These are phyloP conservation scores for Atta cephalotes DNA, from an alignment of 1,140 invertebrate genomes.

Conservation along the genomic window DNA sequence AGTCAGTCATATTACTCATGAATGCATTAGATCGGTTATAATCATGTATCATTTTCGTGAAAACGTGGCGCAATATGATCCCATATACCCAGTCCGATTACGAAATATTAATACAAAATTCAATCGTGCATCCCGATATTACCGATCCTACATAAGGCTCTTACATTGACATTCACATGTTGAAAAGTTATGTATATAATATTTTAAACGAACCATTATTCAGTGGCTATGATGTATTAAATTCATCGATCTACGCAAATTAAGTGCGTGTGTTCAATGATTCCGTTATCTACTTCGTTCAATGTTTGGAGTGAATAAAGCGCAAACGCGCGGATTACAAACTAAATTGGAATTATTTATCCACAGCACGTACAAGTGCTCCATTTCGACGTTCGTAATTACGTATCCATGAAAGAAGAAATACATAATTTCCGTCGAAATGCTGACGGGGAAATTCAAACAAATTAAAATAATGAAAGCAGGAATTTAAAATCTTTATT, in stretches of 20 bases:
- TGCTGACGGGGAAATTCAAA: conserved; percentile 5
- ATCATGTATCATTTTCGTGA: conserved; percentile 35
- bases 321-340: conserved; percentile 29
- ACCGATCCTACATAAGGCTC: conserved; percentile 21
- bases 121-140: conserved; percentile 37
- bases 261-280: conserved; percentile 59
- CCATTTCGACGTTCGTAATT: conserved; percentile 50
- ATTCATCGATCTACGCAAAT: conserved; percentile 57
- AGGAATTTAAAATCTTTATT: conserved; percentile 27
- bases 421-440: conserved; percentile 47
- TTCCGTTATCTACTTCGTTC: conserved; percentile 62
- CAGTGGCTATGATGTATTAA: conserved; percentile 51
- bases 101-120: conserved; percentile 42
- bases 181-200: conserved; percentile 47
- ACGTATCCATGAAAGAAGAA: conserved; percentile 47
- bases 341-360: conserved; percentile 60
- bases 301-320: conserved; percentile 62
- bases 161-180: conserved; percentile 6
- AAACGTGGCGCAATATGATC: conserved; percentile 17
- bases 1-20: conserved; percentile 4
- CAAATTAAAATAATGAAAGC: conserved; percentile 50
- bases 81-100: not conserved
- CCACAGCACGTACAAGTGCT: conserved; percentile 41
- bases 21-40: conserved; percentile 42
- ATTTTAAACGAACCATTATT: conserved; percentile 57